Evolutionary conservation across 2,888 invertebrate genomes (phyloP).

Genomic region (Pandemis heparana): DNA sequence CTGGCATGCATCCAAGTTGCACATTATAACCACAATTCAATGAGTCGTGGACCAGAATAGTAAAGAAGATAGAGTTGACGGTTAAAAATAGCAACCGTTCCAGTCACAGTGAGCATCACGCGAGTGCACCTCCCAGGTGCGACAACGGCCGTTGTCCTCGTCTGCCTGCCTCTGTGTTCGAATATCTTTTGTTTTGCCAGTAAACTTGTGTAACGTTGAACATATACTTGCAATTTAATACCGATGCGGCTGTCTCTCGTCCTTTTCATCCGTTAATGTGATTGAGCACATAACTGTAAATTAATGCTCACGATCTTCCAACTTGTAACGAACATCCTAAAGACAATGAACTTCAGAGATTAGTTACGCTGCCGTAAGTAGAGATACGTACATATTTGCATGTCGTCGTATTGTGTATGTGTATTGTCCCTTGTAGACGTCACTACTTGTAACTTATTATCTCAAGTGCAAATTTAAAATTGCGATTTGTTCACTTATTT

Average conservation of each 20-base stretch:
- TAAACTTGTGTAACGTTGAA: not conserved
- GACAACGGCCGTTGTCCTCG: slow-evolving; percentile 72
- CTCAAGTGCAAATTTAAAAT: not conserved
- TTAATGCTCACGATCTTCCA: slow-evolving; percentile 30
- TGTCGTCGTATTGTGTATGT: slow-evolving; percentile 35
- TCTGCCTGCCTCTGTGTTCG: slow-evolving; percentile 46
- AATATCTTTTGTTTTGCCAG: slow-evolving; percentile 27
- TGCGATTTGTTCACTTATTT: not conserved
- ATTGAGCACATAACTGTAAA: slow-evolving; percentile 39
- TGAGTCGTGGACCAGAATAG: slow-evolving; percentile 85
- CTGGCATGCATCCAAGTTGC: slow-evolving; percentile 84
- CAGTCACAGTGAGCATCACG: slow-evolving; percentile 74
- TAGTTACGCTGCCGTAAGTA: slow-evolving; percentile 36
- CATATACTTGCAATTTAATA: slow-evolving; percentile 18
- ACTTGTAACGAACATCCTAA: slow-evolving; percentile 34
- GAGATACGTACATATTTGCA: slow-evolving; percentile 22
- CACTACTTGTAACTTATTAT: slow-evolving; percentile 2
- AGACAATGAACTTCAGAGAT: slow-evolving; percentile 39
- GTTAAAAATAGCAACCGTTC: slow-evolving; percentile 83
- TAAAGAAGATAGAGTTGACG: slow-evolving; percentile 84
- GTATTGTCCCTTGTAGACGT: slow-evolving; percentile 20
- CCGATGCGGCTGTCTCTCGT: slow-evolving; percentile 29
- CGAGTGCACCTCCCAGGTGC: slow-evolving; percentile 83
- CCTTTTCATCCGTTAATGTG: slow-evolving; percentile 29
- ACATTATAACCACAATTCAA: slow-evolving; percentile 86